phyloP scores from a whole-genome alignment of 1,140 invertebrate species.

The Sminthurinus signatus region DNA sequence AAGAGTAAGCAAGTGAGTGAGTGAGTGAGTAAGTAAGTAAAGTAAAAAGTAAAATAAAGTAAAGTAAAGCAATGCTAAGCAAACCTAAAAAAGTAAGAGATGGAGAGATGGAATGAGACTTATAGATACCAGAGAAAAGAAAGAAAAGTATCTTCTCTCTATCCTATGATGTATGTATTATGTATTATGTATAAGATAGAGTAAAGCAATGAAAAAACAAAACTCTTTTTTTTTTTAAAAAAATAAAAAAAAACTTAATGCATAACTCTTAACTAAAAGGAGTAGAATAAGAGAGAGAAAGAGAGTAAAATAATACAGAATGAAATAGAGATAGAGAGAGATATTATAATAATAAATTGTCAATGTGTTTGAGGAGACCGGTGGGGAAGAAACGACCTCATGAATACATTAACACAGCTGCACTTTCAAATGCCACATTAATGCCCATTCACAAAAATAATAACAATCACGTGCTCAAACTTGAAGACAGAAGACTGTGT shows the following conservation, averaged over 20 bases:
- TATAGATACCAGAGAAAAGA: neutral
- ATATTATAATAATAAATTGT: slow-evolving; percentile 8
- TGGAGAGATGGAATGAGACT: neutral
- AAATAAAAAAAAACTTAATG: slow-evolving; percentile 8
- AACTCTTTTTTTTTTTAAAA: too few species aligned
- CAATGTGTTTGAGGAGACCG: slow-evolving; percentile 2
- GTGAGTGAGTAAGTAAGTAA: too few species aligned
- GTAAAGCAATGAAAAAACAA: too few species aligned
- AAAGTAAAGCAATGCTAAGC: too few species aligned
- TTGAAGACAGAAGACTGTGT: too few species aligned
- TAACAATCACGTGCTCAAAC: slow-evolving; percentile 2
- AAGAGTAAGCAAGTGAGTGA: neutral
- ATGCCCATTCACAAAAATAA: slow-evolving; percentile 13
- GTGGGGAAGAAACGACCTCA: slow-evolving; percentile 13
- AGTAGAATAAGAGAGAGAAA: too few species aligned
- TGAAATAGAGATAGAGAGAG: neutral
- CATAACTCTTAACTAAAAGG: neutral
- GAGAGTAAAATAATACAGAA: neutral
- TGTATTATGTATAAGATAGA: too few species aligned
- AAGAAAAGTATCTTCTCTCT: too few species aligned
- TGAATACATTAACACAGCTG: slow-evolving; percentile 16
- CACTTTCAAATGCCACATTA: slow-evolving; percentile 13
- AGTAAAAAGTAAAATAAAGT: too few species aligned
- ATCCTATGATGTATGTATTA: too few species aligned
- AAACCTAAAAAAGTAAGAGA: neutral